Evolutionary conservation across 2,888 invertebrate genomes (phyloP), one percentile per base, ranked within the genome.

Genomic region (Polyommatus icarus): DNA sequence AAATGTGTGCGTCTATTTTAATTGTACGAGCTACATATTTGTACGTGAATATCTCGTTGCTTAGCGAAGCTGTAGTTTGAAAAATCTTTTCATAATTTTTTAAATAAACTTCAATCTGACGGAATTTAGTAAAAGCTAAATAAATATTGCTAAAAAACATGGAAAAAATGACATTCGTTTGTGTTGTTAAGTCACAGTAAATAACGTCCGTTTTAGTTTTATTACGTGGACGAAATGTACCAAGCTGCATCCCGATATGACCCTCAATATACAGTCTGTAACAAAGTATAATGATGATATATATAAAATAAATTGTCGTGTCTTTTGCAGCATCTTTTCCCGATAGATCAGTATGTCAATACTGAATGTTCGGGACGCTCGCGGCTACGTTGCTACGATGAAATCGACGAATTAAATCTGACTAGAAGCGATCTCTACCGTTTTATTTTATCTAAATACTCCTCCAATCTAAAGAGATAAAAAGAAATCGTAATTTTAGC

Each of bases 261-360:
- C 20, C 72, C n/a, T 40, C 40, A 40, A 67, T 67, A 29, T 67
- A 32, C 29, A 15, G 67, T 67, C 29, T 67, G 67, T 40, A 72
- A 36, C 36, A n/a, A 40, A 40, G 8, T 72, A 40, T 40, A 40
- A 32, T 71, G 15, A 46, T 50, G 8, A 77, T 54, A 54, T 46
- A 18, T 50, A 77, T 67, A 24, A 76, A 67, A 71, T 72, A 72
- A 72, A 72, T 40, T 50, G 71, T 67, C 71, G 36, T 76, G 76
- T 76, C 76, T 77, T 71, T 32, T 50, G 32, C 67, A 77, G 67
- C 71, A 54, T 77, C 71, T 77, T 67, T 32, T 32, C 46, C 29
- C 67, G 20, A 77, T 71, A 67, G 71, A 77, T 77, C 67, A 46
- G 76, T 77, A 61, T 77, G 76, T 77, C 76, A 77, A 77, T 77